phyloP scores from a whole-genome alignment of 2,888 invertebrate genomes.

The Drosophila prolongata region DNA sequence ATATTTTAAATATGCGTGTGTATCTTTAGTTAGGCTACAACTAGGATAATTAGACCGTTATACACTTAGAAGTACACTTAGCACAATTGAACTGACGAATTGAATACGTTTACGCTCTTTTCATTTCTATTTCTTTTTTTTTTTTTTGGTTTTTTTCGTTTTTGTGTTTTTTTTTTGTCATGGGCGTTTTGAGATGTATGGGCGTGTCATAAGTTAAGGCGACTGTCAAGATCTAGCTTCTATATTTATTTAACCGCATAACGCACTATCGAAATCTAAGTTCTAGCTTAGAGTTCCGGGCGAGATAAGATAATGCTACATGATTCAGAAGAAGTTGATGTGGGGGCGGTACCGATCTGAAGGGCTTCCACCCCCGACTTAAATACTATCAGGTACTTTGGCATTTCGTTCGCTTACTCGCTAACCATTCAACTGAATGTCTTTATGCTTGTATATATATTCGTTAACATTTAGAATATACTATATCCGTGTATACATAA shows the following conservation, averaged over 20 bases:
- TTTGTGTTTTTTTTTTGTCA: neutral
- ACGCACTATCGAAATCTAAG: constrained; percentile 15
- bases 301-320: constrained; percentile 30
- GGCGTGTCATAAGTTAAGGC: constrained; percentile 74
- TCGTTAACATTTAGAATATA: constrained; percentile 28
- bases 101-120: constrained; percentile 38
- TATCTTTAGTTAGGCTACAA: constrained; percentile 43
- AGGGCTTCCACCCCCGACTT: constrained; percentile 37
- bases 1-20: constrained; percentile 29
- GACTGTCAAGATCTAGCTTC: constrained; percentile 62
- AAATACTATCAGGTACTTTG: constrained; percentile 83
- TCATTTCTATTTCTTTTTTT: neutral
- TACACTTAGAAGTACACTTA: constrained; percentile 75
- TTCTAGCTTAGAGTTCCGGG: constrained; percentile 10
- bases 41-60: constrained; percentile 58
- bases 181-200: constrained; percentile 51
- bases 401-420: constrained; percentile 69
- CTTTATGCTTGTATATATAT: constrained; percentile 21
- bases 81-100: constrained; percentile 66
- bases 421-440: constrained; percentile 25
- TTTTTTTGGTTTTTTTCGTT: neutral
- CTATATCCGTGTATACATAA: constrained; percentile 34
- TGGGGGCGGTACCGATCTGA: constrained; percentile 9
- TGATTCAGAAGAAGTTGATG: constrained; percentile 21
- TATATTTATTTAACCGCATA: constrained; percentile 17